phyloP scores from a whole-genome alignment of 2,888 invertebrate species.

The Sarcophaga carnaria region DNA sequence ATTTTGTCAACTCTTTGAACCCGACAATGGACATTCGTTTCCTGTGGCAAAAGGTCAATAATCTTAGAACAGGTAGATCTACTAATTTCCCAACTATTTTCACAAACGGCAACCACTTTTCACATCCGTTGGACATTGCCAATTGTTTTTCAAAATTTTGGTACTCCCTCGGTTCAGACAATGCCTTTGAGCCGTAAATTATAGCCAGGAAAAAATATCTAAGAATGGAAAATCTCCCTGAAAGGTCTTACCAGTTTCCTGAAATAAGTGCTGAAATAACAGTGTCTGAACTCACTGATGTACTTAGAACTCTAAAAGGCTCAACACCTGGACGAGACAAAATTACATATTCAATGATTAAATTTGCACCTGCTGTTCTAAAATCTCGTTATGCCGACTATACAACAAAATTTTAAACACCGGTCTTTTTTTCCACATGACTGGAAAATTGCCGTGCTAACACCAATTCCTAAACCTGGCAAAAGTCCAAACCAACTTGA shows the following conservation, averaged over 20 bases:
- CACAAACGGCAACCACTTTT: not conserved
- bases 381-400: not conserved
- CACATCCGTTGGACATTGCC: no score
- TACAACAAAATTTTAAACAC: no score
- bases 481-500: conserved; percentile 10
- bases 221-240: not conserved
- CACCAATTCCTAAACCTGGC: conserved; percentile 18
- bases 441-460: not conserved
- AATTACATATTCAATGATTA: conserved; percentile 33
- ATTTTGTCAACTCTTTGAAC: no score
- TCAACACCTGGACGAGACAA: conserved; percentile 15
- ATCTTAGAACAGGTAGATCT: not conserved
- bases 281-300: not conserved
- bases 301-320: not conserved
- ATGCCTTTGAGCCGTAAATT: no score
- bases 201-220: not conserved
- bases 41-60: not conserved
- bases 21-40: no score
- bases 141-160: no score
- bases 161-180: no score
- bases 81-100: conserved; percentile 5
- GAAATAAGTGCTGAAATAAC: not conserved
- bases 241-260: not conserved
- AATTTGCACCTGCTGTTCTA: not conserved
- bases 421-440: no score